A percentile compares a stretch with the other conserved stretches of the same genome.
Conservation (phyloP, 1,140 invertebrate genomes). For the Drosophila murphyi region DNA sequence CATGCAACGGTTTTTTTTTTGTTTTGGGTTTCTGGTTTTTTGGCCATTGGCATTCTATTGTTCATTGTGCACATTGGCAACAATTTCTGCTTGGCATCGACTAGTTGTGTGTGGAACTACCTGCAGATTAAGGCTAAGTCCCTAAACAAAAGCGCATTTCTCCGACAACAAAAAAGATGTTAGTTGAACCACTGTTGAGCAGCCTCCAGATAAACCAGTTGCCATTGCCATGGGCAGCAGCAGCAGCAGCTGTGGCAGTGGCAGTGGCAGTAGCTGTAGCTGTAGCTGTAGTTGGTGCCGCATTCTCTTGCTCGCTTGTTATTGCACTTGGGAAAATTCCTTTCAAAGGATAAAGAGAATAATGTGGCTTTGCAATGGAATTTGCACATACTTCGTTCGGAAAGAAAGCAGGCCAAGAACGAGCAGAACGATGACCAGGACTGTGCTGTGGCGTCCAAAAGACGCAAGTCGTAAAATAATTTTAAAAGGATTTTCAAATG, state of each 20-base stretch:
- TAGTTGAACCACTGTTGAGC: slow-evolving; percentile 22
- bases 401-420: slow-evolving; percentile 37
- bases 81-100: slow-evolving; percentile 30
- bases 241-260: slow-evolving; percentile 4
- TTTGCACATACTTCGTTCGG: slow-evolving; percentile 76
- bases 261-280: not conserved
- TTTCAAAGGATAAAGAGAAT: slow-evolving; percentile 82
- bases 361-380: slow-evolving; percentile 83
- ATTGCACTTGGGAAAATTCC: slow-evolving; percentile 80
- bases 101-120: slow-evolving; percentile 38
- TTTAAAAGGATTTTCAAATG: slow-evolving; percentile 81
- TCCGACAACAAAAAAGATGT: slow-evolving; percentile 35
- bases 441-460: slow-evolving; percentile 70
- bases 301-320: slow-evolving; percentile 62
- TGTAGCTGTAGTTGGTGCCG: slow-evolving; percentile 18
- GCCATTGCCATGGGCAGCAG: not conserved
- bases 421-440: slow-evolving; percentile 31
- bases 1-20: not conserved
- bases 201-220: slow-evolving; percentile 11
- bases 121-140: slow-evolving; percentile 46
- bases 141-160: slow-evolving; percentile 53
- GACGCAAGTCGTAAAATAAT: slow-evolving; percentile 81
- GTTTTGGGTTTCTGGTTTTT: slow-evolving; percentile 1
- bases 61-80: slow-evolving; percentile 42
- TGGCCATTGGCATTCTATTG: slow-evolving; percentile 54